These are phyloP conservation scores for Pteronotus mesoamericanus DNA, from an alignment of 2,797 vertebrate genomes.

Conservation along the genomic window DNA sequence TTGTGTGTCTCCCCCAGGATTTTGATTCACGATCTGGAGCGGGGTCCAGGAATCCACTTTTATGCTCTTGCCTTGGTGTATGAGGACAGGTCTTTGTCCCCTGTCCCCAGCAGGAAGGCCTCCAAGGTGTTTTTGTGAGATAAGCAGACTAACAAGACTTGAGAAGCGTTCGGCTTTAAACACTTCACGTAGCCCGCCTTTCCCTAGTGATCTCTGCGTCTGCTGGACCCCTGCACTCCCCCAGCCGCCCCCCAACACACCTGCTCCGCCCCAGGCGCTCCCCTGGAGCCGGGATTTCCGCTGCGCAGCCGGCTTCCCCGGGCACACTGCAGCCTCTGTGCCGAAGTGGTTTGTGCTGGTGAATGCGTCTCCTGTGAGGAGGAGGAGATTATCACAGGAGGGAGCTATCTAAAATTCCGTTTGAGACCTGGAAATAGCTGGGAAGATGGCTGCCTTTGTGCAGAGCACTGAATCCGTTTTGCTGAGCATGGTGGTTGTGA, in stretches of 20 bases:
- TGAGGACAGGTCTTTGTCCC: not conserved
- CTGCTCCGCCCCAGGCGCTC: not conserved
- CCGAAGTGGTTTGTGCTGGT: not conserved
- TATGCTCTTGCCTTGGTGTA: fast-evolving
- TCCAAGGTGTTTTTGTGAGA: not conserved
- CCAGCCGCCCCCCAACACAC: not conserved
- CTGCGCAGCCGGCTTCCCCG: not conserved
- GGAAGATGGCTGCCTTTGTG: not conserved
- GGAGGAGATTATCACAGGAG: conserved; percentile 21
- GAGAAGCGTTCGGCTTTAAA: not conserved
- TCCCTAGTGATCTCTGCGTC: not conserved
- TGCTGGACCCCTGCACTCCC: not conserved
- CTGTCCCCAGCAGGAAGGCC: not conserved
- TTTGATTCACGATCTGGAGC: not conserved
- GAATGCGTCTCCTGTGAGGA: not conserved
- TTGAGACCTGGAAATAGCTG: not conserved
- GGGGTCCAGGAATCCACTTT: not conserved
- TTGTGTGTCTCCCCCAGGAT: not conserved
- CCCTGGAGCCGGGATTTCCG: not conserved
- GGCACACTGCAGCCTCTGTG: not conserved
- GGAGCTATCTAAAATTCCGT: not conserved
- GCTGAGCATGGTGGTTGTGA: not conserved
- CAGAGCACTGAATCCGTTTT: not conserved
- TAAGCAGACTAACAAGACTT: not conserved
- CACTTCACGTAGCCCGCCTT: not conserved